Conservation (phyloP, 1,140 invertebrate species). For the Polypedilum pembai region DNA sequence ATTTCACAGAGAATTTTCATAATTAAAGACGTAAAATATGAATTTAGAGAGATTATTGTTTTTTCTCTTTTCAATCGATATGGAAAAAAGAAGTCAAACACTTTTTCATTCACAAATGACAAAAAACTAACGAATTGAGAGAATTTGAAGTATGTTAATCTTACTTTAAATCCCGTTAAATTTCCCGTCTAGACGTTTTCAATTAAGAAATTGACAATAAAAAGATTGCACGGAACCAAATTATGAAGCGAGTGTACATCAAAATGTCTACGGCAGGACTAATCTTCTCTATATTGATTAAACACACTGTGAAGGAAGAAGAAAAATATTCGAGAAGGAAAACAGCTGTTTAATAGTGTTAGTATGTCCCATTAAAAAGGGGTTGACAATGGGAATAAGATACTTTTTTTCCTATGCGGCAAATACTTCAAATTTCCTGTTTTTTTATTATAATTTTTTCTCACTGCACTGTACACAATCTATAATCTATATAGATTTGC, state of each 20-base stretch:
- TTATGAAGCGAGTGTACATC: background rate
- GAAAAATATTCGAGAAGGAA: background rate
- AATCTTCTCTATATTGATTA: background rate
- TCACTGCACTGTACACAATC: too few species aligned
- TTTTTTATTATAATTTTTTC: too few species aligned
- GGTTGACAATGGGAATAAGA: background rate
- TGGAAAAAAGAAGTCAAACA: background rate
- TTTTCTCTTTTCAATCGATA: background rate
- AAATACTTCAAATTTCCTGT: background rate
- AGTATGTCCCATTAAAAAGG: slow-evolving; percentile 10
- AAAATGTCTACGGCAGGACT: background rate
- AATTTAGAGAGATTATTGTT: too few species aligned
- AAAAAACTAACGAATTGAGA: background rate
- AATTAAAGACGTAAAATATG: too few species aligned
- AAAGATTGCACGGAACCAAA: background rate
- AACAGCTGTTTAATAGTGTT: slow-evolving; percentile 5
- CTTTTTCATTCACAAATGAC: background rate
- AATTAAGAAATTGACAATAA: background rate
- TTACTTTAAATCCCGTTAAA: slow-evolving; percentile 1
- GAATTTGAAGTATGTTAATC: background rate
- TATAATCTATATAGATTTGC: too few species aligned
- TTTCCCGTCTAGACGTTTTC: background rate
- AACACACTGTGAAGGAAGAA: background rate
- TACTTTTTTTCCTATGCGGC: background rate
- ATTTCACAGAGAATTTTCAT: too few species aligned